Evolutionary conservation across 2,113 vertebrate species (phyloP).

Genomic region (Tetrax tetrax): DNA sequence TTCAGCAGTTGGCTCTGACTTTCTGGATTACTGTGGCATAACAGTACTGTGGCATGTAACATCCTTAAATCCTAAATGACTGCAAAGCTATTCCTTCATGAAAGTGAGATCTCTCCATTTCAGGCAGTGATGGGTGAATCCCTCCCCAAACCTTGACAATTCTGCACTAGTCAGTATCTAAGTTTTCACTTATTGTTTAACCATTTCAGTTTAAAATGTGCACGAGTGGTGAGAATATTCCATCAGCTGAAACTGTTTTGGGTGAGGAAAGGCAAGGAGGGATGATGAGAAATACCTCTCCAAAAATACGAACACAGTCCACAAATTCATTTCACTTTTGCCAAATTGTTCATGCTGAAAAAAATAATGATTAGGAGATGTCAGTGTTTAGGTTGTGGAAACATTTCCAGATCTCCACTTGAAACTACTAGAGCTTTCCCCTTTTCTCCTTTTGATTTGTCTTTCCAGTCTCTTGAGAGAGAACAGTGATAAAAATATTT

Average conservation of each 20-base stretch:
- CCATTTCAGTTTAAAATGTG: not conserved
- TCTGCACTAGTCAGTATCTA: not conserved
- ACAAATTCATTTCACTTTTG: not conserved
- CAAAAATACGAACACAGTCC: not conserved
- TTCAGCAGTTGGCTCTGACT: not conserved
- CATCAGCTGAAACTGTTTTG: not conserved
- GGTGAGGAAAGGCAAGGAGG: not conserved
- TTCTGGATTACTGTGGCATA: not conserved
- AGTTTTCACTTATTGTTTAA: not conserved
- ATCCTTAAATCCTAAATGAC: not conserved
- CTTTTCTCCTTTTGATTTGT: not conserved
- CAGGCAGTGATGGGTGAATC: not conserved
- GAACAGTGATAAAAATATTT: slow-evolving; percentile 20
- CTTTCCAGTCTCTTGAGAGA: not conserved
- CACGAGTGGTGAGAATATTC: not conserved
- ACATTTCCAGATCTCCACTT: not conserved
- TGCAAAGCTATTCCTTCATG: not conserved
- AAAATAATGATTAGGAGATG: not conserved
- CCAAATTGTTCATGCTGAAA: slow-evolving; percentile 23
- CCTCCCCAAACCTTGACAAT: not conserved
- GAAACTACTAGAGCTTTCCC: not conserved
- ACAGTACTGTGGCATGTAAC: not conserved
- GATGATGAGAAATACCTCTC: not conserved
- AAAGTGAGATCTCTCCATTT: not conserved
- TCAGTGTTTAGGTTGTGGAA: not conserved